Conservation (phyloP, 2,888 invertebrate genomes). For the Acrobasis consociella region DNA sequence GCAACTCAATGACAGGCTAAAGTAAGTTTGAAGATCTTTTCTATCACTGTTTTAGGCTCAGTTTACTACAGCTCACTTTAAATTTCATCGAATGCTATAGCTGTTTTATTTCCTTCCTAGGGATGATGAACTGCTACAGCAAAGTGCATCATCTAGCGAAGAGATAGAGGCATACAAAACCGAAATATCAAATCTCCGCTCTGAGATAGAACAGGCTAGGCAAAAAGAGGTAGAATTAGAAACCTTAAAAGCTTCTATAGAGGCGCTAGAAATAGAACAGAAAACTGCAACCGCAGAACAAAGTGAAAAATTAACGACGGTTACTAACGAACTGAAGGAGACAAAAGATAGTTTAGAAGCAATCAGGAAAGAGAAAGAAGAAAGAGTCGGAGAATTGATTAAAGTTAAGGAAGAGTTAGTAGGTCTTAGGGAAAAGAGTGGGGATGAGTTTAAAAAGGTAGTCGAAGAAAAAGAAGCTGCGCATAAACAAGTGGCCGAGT, state of each 20-base stretch:
- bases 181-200: conserved; percentile 65
- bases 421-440: conserved; percentile 62
- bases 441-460: conserved; percentile 67
- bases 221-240: conserved; percentile 79
- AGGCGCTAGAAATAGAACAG: conserved; percentile 72
- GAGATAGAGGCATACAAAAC: conserved; percentile 73
- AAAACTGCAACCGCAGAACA: conserved; percentile 68
- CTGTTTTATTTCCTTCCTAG: conserved; percentile 40
- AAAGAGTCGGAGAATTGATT: conserved; percentile 59
- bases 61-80: too few species aligned
- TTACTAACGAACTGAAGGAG: conserved; percentile 67
- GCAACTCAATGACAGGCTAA: conserved; percentile 70
- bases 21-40: conserved; percentile 50
- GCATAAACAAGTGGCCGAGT: conserved; percentile 56
- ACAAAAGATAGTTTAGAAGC: conserved; percentile 60
- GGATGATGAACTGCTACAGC: conserved; percentile 75
- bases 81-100: not conserved
- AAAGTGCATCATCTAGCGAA: conserved; percentile 73
- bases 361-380: conserved; percentile 59
- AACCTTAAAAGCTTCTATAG: conserved; percentile 69
- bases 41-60: too few species aligned
- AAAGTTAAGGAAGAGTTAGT: conserved; percentile 65
- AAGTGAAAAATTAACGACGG: conserved; percentile 60
- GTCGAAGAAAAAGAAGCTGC: conserved; percentile 66
- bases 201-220: conserved; percentile 76